These are phyloP conservation scores for Microcebus murinus DNA, from an alignment of 2,113 vertebrate species.

Conservation along the genomic window DNA sequence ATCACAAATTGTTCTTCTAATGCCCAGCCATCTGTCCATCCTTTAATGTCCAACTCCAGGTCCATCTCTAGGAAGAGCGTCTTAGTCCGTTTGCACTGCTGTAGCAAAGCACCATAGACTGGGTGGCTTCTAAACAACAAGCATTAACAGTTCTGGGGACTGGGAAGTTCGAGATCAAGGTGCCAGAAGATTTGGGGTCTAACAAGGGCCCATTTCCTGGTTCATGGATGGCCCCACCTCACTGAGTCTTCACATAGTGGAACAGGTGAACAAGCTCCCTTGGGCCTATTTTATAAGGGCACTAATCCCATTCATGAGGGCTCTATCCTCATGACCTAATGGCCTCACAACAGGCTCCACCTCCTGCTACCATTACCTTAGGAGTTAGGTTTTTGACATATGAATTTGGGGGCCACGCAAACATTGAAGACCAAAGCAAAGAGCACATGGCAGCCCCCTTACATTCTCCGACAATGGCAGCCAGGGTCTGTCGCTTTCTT, in stretches of 20 bases:
- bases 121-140: background rate
- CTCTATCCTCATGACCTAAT: background rate
- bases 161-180: background rate
- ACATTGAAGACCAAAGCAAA: background rate
- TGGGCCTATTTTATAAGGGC: background rate
- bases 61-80: background rate
- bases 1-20: background rate
- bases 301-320: background rate
- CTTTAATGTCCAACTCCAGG: background rate
- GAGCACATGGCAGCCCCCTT: background rate
- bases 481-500: background rate
- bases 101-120: background rate
- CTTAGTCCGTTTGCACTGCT: background rate
- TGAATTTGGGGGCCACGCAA: background rate
- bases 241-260: background rate
- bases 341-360: background rate
- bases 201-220: background rate
- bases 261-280: background rate
- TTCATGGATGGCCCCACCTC: background rate
- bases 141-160: background rate
- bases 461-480: background rate
- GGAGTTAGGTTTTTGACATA: background rate
- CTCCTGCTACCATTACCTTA: background rate
- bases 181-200: background rate
- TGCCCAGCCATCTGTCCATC: background rate